Percentiles rank a stretch among this genome's conserved stretches.
Conservation (phyloP, 2,797 vertebrate species). For the Pristis pectinata region DNA sequence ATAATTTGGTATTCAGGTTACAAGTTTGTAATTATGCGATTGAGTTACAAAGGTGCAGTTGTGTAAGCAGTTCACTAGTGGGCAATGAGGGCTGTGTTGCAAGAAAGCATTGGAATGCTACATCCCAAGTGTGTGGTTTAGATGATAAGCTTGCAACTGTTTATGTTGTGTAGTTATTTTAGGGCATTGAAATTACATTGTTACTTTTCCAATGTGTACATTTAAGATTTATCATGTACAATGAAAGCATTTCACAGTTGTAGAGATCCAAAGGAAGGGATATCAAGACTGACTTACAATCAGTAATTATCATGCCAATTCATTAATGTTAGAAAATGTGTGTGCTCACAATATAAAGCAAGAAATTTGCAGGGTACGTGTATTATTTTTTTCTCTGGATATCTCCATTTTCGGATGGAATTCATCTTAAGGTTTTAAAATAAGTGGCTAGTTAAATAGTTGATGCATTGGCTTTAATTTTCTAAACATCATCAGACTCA, state of each 20-base stretch:
- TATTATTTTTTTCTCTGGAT: too few relatives aligned
- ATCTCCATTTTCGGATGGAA: too few relatives aligned
- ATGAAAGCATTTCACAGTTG: not conserved
- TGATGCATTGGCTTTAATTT: too few relatives aligned
- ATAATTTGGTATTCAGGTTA: not conserved
- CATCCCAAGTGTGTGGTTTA: not conserved
- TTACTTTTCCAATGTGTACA: not conserved
- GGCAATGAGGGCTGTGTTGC: not conserved
- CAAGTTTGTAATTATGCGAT: not conserved
- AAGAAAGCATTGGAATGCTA: not conserved
- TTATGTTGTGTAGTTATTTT: not conserved
- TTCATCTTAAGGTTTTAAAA: too few relatives aligned
- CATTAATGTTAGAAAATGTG: not conserved
- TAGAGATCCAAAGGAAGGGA: not conserved
- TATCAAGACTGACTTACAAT: not conserved
- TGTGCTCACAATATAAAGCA: not conserved
- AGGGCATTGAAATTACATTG: not conserved
- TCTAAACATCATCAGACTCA: too few relatives aligned
- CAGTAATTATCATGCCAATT: not conserved
- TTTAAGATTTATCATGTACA: not conserved
- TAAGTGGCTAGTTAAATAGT: too few relatives aligned
- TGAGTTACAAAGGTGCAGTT: not conserved
- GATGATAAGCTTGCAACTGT: slow-evolving; percentile 13
- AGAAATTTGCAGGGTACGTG: not conserved
- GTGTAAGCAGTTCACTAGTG: not conserved